Base-by-base conservation (phyloP, 2,888 invertebrate species). In the Mechanitis messenoides region DNA sequence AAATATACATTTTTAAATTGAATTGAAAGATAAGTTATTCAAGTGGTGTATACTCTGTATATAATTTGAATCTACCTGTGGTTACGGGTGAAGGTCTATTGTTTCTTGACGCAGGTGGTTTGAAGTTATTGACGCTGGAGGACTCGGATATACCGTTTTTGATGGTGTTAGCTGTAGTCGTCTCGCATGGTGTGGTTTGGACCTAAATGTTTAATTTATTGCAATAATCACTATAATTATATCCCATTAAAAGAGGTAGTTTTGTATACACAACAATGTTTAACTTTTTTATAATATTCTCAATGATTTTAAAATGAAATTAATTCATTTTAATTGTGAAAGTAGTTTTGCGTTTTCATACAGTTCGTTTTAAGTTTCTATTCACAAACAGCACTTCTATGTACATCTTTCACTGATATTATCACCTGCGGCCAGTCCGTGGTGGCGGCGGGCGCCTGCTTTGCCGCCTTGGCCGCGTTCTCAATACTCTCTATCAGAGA, bases 401-500 rank as follows among this genome's bases (percentile, higher is more conserved):
- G 20, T 35, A 35, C 1, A 3, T 35, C 3, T 35, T 5, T 35
- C 6, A 9, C 9, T 7, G 9, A 42, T 42, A 42, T 42, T 31
- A 5, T 50, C 50, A 89, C 88, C 81, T 89, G 88, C 0, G 87
- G 84, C 89, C 87, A 86, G 70, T 89, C 87, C 3, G 80, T 76
- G 60, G 81, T 92, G 79, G 83, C 91, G 72, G 88, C 85, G 0
- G 83, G 90, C 35, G 88, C 88, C 70, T 87, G 81, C 61, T 93
- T 92, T 56, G 94, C 93, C 72, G 94, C 94, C 80, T 95, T 95
- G 47, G 94, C 94, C 31, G 93, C 94, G 78, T 95, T 96, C 87
- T 98, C 97, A 63, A 98, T 97, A 72, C 96, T 96, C 79, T 97
- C 96, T 66, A 98, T 97, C 42, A 98, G 89, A 58, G 95, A 95